Base-by-base conservation (phyloP, 2,797 vertebrate genomes). In the Chelon labrosus region DNA sequence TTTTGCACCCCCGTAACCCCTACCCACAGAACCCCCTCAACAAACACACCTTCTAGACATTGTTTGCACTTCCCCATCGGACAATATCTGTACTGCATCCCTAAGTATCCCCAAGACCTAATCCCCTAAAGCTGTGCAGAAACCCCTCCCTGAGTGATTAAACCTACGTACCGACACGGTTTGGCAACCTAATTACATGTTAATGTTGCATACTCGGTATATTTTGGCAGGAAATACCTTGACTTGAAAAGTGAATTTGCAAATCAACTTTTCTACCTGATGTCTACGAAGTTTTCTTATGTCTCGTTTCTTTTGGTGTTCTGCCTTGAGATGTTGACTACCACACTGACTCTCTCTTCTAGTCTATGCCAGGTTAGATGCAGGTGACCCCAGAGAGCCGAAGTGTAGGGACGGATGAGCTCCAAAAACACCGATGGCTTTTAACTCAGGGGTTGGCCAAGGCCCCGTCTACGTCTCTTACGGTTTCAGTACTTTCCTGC, bases 251-350 rank as follows among this genome's bases (percentile, higher is more conserved):
- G 88, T 90, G 91, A 91, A 93, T 94, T 93, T 94, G 92, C 92
- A 95, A 93, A 92, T 94, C 89, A 94, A 93, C 93, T 95, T 95
- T 95, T 95, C 93, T 95, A 95, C 93, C 93, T 93, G 94, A 95
- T 91, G 85, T 93, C 91, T 82, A 87, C 85, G 70, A 55, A 85
- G 82, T 93, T 93, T 93, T 93, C 85, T 80, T 91, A 92, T 82
- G 87, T 89, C 87, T 79, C 2, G 25, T 89, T 92, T 87, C 83
- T 89, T 75, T 84, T 72, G 82, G 71, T 61, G 62, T 79, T 88
- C 81, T 73, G 76, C 85, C 73, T 84, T 85, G 79, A 85, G 78
- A 83, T 74, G 84, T 76, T 80, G 86, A 85, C 88, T 82, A 80
- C 80, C 74, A 73, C 82, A 76, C 80, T 84, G 89, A 85, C 85